Percentiles rank a stretch among this genome's conserved stretches.
These are phyloP conservation scores for Sericinus montela DNA, from an alignment of 2,888 invertebrate species.

Conservation along the genomic window DNA sequence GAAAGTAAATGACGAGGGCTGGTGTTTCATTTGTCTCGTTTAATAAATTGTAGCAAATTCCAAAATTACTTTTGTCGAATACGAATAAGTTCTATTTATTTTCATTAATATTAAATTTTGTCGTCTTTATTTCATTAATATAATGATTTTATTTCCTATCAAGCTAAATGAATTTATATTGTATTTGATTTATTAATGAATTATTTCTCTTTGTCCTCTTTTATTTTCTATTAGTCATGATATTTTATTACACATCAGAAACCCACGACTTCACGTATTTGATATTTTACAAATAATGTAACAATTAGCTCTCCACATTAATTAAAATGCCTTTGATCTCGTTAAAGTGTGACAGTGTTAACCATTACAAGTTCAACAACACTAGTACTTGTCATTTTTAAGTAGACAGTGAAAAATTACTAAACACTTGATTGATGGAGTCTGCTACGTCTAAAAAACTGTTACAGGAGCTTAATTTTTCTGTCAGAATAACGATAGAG, in stretches of 20 bases:
- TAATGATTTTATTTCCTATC: not conserved
- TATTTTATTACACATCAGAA: too few species aligned
- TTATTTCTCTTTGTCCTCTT: too few species aligned
- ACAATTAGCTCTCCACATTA: too few species aligned
- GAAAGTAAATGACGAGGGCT: slow-evolving; percentile 20
- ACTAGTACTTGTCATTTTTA: slow-evolving; percentile 21
- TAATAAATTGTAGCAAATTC: slow-evolving; percentile 18
- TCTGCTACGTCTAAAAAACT: slow-evolving; percentile 60
- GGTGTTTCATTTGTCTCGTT: slow-evolving; percentile 19
- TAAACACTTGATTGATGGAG: slow-evolving; percentile 61
- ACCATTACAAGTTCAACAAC: slow-evolving; percentile 3
- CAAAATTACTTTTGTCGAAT: slow-evolving; percentile 13
- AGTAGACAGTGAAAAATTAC: slow-evolving; percentile 67
- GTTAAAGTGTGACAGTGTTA: not conserved
- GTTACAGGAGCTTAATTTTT: slow-evolving; percentile 67
- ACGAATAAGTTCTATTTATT: slow-evolving; percentile 9
- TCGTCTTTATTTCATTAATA: not conserved
- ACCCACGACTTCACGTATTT: too few species aligned
- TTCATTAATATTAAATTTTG: slow-evolving; percentile 8
- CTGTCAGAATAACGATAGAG: slow-evolving; percentile 56
- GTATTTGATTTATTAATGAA: too few species aligned
- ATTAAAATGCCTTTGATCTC: too few species aligned
- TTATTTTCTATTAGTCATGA: too few species aligned
- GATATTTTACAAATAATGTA: too few species aligned
- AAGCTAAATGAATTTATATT: too few species aligned